phyloP scores from a whole-genome alignment of 2,888 invertebrate species.

The Nephrotoma flavescens region DNA sequence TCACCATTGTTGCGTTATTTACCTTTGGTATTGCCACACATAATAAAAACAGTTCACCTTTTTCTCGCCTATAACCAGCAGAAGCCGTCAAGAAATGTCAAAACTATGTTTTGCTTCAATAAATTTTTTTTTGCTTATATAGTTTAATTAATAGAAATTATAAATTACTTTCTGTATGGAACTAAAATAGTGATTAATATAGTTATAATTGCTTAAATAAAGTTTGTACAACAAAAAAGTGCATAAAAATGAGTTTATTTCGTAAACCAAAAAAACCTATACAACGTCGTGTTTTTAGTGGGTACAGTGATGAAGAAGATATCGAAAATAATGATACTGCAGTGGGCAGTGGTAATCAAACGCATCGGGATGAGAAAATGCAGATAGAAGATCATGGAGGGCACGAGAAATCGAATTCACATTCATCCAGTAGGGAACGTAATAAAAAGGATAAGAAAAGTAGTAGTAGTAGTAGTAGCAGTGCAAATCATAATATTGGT shows the following conservation, averaged over 20 bases:
- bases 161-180: not conserved
- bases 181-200: not conserved
- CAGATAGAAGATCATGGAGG: conserved; percentile 22
- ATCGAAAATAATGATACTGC: conserved; percentile 32
- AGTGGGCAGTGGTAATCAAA: conserved; percentile 29
- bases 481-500: not conserved
- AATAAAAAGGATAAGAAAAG: conserved; percentile 2
- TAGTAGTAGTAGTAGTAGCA: not conserved
- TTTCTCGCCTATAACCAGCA: not conserved
- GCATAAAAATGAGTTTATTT: conserved; percentile 57
- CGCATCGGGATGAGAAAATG: conserved; percentile 35
- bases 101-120: not conserved
- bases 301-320: conserved; percentile 53
- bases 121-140: not conserved
- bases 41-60: not conserved
- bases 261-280: conserved; percentile 78
- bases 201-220: not conserved
- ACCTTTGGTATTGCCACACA: not conserved
- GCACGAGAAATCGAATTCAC: conserved; percentile 8
- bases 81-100: conserved; percentile 2
- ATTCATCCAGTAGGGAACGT: not conserved
- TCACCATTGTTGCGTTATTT: no score
- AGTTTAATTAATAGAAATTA: not conserved
- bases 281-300: conserved; percentile 57
- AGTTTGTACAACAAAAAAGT: not conserved